Percentiles rank a stretch among this genome's conserved stretches.
Evolutionary conservation across 2,113 vertebrate genomes (phyloP).

Genomic region (Vimba vimba): DNA sequence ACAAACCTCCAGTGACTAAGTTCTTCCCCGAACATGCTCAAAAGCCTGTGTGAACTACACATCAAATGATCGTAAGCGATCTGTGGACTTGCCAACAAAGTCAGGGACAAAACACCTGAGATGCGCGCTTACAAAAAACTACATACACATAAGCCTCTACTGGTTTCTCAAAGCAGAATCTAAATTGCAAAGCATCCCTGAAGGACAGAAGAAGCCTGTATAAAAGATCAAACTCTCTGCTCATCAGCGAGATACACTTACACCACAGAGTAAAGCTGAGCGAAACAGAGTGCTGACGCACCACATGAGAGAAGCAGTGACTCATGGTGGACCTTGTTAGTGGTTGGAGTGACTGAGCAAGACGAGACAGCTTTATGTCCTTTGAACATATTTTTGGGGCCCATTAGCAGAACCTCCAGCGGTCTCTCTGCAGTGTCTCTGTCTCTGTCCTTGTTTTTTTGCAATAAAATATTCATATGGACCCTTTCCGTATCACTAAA

Average conservation of each 20-base stretch:
- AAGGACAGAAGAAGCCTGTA: background rate
- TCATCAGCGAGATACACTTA: background rate
- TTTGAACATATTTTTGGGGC: slow-evolving; percentile 23
- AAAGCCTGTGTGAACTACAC: background rate
- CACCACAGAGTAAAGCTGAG: slow-evolving; percentile 2
- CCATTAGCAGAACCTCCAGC: slow-evolving; percentile 27
- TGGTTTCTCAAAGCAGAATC: background rate
- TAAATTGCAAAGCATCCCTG: background rate
- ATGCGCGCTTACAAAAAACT: background rate
- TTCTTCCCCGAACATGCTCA: background rate
- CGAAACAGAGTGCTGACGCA: background rate
- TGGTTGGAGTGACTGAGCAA: slow-evolving; percentile 22
- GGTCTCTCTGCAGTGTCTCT: background rate
- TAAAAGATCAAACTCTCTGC: slow-evolving; percentile 8
- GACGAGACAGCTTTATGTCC: slow-evolving; percentile 25
- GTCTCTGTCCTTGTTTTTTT: background rate
- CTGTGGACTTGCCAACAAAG: background rate
- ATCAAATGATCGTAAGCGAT: background rate
- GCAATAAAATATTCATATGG: background rate
- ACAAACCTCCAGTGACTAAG: slow-evolving; percentile 1
- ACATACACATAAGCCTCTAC: background rate
- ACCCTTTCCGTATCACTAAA: background rate
- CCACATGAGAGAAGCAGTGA: slow-evolving; percentile 14
- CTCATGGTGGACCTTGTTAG: slow-evolving; percentile 26
- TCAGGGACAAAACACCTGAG: background rate